Evolutionary conservation across 2,888 invertebrate species (phyloP).

Genomic region (Hipparchia sbordonii): DNA sequence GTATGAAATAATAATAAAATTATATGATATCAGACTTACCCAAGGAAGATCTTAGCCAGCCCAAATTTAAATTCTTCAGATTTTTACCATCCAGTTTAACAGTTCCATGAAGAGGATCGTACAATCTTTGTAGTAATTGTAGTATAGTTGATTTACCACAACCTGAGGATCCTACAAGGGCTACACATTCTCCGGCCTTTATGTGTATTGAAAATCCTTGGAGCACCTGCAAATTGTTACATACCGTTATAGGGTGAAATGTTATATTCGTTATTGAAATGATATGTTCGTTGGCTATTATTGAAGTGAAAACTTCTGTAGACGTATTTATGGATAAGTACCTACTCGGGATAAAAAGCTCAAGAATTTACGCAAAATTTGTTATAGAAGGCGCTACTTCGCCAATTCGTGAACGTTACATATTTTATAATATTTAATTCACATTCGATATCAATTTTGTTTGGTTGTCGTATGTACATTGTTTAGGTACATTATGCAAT

Average conservation of each 20-base stretch:
- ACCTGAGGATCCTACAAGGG: conserved; percentile 88
- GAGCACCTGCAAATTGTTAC: conserved; percentile 76
- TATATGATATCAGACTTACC: conserved; percentile 60
- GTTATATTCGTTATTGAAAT: too few relatives aligned
- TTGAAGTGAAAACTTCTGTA: too few relatives aligned
- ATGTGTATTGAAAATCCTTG: conserved; percentile 86
- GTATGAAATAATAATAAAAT: background rate
- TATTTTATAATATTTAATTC: too few relatives aligned
- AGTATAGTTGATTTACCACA: conserved; percentile 92
- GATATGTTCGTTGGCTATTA: too few relatives aligned
- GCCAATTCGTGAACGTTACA: too few relatives aligned
- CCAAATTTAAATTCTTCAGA: conserved; percentile 86
- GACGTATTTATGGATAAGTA: too few relatives aligned
- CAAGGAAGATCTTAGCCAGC: conserved; percentile 89
- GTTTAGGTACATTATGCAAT: background rate
- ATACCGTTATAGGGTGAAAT: background rate
- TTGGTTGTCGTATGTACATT: background rate
- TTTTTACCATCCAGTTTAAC: conserved; percentile 86
- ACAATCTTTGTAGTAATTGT: conserved; percentile 89
- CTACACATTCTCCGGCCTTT: conserved; percentile 87
- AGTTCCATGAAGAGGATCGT: conserved; percentile 84
- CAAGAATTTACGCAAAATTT: too few relatives aligned
- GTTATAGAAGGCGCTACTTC: too few relatives aligned
- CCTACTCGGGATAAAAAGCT: too few relatives aligned
- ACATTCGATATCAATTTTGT: too few relatives aligned